Base-by-base conservation (phyloP, 2,888 invertebrate genomes). In the Ecdyonurus torrentis region DNA sequence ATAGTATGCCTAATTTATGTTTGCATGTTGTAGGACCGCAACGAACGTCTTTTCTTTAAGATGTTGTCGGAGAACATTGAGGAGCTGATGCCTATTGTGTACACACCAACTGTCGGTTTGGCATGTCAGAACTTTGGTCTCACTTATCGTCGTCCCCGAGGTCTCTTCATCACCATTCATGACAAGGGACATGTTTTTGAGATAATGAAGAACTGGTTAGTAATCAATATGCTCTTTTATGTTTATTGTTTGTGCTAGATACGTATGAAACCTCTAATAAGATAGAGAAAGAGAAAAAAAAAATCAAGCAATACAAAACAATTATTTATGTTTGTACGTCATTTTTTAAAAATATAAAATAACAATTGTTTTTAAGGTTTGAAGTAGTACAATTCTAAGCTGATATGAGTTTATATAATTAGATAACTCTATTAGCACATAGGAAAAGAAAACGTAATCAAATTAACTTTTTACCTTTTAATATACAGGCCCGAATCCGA, bases 71-170 rank as follows among this genome's bases (percentile, higher is more conserved):
- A 93, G 68, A 85, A 98, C 74, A 90, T 96, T 23, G 83, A 87
- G 59, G 85, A 90, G 66, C 84, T 94, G 81, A 94, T 99, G 93
- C 99, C 99, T 0, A 82, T 98, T 65, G 95, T 99, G n/a, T 99
- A 99, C 77, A 99, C 99, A 0, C 99, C 99, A 0, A 94, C 95
- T 0, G 99, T 99, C 15, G 99, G 99, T 2, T 79, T 90, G 69
- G 99, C 97, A 25, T 99, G 99, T 76, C 96, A 98, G 78, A 91
- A 95, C 74, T 99, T 89, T 76, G 96, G 98, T 22, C 81, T 94
- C 67, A 86, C 97, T 67, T 95, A 86, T 77, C 85, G 89, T 68
- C 81, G 92, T 67, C 81, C 82, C 19, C 84, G 94, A 68, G 98
- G 99, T 2, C 79, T 99, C 62, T 99, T 92, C 76, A 90, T 99